These are phyloP conservation scores for Pararge aegeria DNA, from an alignment of 1,140 invertebrate genomes.

Conservation along the genomic window DNA sequence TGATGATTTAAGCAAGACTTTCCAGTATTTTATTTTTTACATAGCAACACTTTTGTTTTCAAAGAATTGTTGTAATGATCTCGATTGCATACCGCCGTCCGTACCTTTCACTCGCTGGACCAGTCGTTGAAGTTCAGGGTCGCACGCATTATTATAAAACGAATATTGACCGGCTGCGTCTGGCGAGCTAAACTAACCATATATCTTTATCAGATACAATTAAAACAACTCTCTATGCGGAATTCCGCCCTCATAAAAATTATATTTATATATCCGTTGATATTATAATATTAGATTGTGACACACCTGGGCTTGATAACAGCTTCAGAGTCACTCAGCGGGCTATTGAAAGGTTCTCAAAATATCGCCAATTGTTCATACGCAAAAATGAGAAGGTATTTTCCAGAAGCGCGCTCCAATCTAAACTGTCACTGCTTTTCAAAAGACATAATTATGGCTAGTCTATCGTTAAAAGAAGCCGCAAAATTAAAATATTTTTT, in stretches of 20 bases:
- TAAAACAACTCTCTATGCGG: neutral
- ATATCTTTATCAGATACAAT: neutral
- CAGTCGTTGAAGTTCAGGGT: constrained; percentile 29
- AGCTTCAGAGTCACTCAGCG: too few relatives aligned
- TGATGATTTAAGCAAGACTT: too few relatives aligned
- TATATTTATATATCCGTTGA: neutral
- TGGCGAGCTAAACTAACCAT: neutral
- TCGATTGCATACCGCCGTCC: constrained; percentile 13
- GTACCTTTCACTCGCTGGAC: constrained; percentile 27
- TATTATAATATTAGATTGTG: neutral
- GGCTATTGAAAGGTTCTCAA: too few relatives aligned
- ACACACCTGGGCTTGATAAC: too few relatives aligned
- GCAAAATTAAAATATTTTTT: too few relatives aligned
- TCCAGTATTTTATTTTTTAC: neutral
- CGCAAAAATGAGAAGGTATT: too few relatives aligned
- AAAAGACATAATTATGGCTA: too few relatives aligned
- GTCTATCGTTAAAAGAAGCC: too few relatives aligned
- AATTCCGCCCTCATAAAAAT: neutral
- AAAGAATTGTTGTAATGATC: neutral
- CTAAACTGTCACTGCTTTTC: too few relatives aligned
- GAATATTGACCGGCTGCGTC: neutral
- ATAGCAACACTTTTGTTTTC: neutral
- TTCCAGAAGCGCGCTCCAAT: too few relatives aligned
- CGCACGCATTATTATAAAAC: constrained; percentile 4
- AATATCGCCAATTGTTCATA: too few relatives aligned